phyloP scores from a whole-genome alignment of 1,140 invertebrate species.

The Zaprionus africanus region DNA sequence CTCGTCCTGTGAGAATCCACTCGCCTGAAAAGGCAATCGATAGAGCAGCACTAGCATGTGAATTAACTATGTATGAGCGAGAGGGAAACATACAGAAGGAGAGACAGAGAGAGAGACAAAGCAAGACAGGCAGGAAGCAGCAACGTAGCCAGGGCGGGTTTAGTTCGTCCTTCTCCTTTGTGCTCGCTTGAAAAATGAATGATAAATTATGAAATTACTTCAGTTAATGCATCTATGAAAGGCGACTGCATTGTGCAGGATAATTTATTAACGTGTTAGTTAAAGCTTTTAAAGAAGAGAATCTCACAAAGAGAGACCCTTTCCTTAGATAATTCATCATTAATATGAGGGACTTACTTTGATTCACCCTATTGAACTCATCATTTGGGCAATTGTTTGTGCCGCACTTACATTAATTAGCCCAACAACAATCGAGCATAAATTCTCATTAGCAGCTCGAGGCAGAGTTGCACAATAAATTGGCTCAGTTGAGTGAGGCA shows the following conservation, averaged over 20 bases:
- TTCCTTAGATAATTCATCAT: neutral
- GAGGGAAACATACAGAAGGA: neutral
- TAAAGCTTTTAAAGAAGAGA: neutral
- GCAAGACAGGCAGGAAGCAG: neutral
- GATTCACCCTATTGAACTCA: conserved; percentile 19
- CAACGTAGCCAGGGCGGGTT: neutral
- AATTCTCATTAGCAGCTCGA: conserved; percentile 61
- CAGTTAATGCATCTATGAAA: conserved; percentile 50
- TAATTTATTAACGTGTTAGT: conserved; percentile 1
- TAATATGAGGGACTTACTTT: neutral
- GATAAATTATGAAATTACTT: conserved; percentile 49
- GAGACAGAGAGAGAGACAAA: neutral
- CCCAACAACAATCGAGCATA: conserved; percentile 70
- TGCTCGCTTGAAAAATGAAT: conserved; percentile 64
- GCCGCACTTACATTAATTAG: conserved; percentile 33
- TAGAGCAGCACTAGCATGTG: conserved; percentile 51
- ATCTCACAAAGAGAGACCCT: too few species aligned
- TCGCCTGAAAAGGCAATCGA: conserved; percentile 71
- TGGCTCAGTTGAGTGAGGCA: conserved; percentile 34
- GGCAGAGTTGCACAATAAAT: conserved; percentile 49
- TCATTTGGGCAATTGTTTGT: conserved; percentile 11
- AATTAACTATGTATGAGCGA: conserved; percentile 59
- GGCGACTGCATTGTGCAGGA: conserved; percentile 50
- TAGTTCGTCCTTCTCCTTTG: conserved; percentile 5
- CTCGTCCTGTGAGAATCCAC: conserved; percentile 59